These are phyloP conservation scores for Peribatodes rhomboidaria DNA, from an alignment of 2,888 invertebrate genomes.

Conservation along the genomic window DNA sequence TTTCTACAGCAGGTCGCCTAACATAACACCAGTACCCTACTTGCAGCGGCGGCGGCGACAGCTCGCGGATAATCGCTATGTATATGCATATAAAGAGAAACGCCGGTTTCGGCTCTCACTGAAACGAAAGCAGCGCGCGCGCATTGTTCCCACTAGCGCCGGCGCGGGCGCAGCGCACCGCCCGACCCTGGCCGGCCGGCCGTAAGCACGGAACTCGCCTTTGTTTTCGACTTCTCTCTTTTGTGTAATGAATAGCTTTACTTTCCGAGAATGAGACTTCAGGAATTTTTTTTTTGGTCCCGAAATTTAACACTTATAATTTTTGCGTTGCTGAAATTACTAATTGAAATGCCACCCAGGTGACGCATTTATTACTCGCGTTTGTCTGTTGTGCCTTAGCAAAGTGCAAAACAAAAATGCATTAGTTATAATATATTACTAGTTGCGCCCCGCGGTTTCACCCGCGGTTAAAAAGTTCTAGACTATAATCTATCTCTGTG, in stretches of 20 bases:
- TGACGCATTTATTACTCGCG: too few relatives aligned
- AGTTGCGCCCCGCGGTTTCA: too few relatives aligned
- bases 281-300: too few relatives aligned
- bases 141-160: slow-evolving; percentile 48
- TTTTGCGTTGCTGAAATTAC: too few relatives aligned
- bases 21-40: background rate
- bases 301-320: too few relatives aligned
- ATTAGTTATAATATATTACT: too few relatives aligned
- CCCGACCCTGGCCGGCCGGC: background rate
- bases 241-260: slow-evolving; percentile 19
- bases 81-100: slow-evolving; percentile 49
- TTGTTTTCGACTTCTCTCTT: slow-evolving; percentile 40
- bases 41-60: background rate
- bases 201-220: slow-evolving; percentile 23
- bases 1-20: background rate
- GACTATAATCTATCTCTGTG: too few relatives aligned
- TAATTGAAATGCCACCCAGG: too few relatives aligned
- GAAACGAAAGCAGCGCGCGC: slow-evolving; percentile 57
- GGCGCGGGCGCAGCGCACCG: background rate
- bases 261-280: too few relatives aligned
- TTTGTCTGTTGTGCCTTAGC: too few relatives aligned
- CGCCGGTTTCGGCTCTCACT: slow-evolving; percentile 50
- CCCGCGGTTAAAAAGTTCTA: too few relatives aligned
- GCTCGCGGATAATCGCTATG: slow-evolving; percentile 14
- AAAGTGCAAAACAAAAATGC: too few relatives aligned